These are phyloP conservation scores for Syrista parreyssii DNA, from an alignment of 2,888 invertebrate species.

Conservation along the genomic window DNA sequence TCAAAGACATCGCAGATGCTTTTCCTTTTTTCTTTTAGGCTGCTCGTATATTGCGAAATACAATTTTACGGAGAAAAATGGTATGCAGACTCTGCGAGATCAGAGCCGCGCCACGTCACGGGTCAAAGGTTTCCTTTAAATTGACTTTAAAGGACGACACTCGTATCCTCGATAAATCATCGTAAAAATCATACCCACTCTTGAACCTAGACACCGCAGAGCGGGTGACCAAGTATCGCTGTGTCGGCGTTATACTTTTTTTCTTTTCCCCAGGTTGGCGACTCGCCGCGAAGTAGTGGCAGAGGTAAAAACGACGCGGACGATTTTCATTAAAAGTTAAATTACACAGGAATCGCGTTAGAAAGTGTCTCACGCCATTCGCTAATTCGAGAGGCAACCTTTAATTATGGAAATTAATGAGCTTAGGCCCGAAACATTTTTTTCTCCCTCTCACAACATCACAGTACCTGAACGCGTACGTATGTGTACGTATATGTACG, in stretches of 20 bases:
- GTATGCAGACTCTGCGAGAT: background rate
- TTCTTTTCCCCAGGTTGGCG: background rate
- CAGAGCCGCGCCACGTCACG: background rate
- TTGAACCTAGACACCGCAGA: background rate
- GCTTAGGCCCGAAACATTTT: background rate
- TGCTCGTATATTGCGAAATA: background rate
- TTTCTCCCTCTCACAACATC: too few relatives aligned
- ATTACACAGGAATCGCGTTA: background rate
- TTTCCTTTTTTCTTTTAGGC: background rate
- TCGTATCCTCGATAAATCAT: background rate
- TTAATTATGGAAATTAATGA: background rate
- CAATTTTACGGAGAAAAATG: background rate
- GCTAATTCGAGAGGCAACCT: background rate
- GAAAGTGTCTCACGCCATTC: background rate
- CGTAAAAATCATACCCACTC: background rate
- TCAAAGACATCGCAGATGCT: too few relatives aligned
- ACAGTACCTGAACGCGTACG: too few relatives aligned
- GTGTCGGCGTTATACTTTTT: background rate
- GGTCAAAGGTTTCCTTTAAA: background rate
- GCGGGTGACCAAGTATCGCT: background rate
- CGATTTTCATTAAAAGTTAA: background rate
- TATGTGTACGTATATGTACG: background rate
- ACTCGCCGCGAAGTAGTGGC: background rate
- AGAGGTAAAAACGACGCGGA: background rate
- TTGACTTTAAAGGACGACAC: background rate